phyloP scores from a whole-genome alignment of 2,797 vertebrate genomes.

The Mormyrus hasselquistii region DNA sequence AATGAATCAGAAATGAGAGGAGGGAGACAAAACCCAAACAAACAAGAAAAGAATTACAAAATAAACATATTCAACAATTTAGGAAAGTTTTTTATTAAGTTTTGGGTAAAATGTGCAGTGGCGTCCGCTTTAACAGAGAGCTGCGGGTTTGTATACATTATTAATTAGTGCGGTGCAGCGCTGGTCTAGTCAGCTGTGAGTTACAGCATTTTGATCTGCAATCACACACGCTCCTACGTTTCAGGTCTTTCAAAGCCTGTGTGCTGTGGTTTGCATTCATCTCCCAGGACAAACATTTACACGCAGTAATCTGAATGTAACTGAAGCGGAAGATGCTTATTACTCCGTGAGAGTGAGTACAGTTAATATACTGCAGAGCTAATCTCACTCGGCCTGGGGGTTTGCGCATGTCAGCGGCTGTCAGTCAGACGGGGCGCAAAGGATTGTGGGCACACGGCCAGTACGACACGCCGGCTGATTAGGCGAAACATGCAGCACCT shows the following conservation, averaged over 20 bases:
- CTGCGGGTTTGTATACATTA: neutral
- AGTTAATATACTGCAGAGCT: neutral
- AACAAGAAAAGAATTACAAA: neutral
- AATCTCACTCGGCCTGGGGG: neutral
- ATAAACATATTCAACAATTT: neutral
- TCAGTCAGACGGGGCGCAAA: neutral
- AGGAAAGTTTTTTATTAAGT: neutral
- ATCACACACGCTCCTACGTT: neutral
- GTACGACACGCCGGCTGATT: neutral
- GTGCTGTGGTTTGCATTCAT: neutral
- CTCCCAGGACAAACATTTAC: neutral
- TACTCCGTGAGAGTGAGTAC: neutral
- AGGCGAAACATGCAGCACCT: neutral
- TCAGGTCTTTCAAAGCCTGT: neutral
- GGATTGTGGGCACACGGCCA: neutral
- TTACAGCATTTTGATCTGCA: neutral
- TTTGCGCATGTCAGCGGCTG: neutral
- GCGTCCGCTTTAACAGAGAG: neutral
- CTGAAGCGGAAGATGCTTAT: neutral
- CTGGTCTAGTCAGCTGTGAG: neutral
- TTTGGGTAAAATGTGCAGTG: neutral
- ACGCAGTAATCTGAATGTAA: slow-evolving; percentile 9
- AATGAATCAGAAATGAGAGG: neutral
- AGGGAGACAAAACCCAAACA: neutral
- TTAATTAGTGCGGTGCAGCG: neutral